Evolutionary conservation across 2,113 vertebrate genomes (phyloP).

Genomic region (Ceyx melanurus): DNA sequence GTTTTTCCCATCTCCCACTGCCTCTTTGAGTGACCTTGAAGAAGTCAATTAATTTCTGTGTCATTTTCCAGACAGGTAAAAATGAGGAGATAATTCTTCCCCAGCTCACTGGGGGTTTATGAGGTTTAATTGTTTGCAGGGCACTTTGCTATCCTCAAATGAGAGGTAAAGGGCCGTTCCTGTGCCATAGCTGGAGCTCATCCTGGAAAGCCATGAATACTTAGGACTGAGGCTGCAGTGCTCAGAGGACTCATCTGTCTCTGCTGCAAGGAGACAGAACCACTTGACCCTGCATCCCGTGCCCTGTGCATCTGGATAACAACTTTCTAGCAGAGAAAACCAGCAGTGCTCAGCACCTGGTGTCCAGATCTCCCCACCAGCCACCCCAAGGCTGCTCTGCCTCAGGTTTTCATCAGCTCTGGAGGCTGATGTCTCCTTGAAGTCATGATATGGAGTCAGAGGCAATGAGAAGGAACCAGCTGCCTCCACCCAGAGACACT

Average conservation of each 20-base stretch:
- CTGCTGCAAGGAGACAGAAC: background rate
- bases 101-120: background rate
- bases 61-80: constrained; percentile 61
- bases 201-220: background rate
- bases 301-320: rapidly evolving
- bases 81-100: constrained; percentile 55
- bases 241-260: background rate
- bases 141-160: background rate
- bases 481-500: background rate
- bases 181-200: background rate
- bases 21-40: constrained; percentile 51
- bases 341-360: background rate
- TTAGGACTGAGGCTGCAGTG: background rate
- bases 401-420: background rate
- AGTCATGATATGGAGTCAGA: background rate
- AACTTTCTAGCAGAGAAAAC: background rate
- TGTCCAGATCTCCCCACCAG: background rate
- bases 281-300: rapidly evolving
- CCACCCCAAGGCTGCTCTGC: background rate
- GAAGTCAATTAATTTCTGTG: constrained; percentile 64
- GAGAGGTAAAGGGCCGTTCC: background rate
- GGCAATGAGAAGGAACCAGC: background rate
- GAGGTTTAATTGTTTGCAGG: constrained; percentile 54
- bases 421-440: background rate
- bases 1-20: constrained; percentile 41